Conservation (phyloP, 2,888 invertebrate genomes). For the Eurytoma californica region DNA sequence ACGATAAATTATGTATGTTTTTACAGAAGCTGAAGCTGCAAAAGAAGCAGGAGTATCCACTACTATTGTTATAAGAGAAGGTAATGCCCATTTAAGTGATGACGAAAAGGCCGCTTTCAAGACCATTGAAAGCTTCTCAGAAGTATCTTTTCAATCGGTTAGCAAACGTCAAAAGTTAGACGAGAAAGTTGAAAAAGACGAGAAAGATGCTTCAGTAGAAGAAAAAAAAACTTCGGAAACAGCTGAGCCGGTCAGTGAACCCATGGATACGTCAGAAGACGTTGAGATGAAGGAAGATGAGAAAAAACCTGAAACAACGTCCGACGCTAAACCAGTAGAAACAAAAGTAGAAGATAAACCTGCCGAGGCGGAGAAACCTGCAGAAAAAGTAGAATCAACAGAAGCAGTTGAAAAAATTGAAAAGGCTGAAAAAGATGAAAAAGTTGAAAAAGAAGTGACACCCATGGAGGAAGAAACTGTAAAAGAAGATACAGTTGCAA, state of each 20-base stretch:
- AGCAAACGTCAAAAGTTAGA: constrained; percentile 71
- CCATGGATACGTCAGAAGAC: constrained; percentile 70
- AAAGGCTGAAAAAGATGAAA: constrained; percentile 24
- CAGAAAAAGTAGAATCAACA: constrained; percentile 35
- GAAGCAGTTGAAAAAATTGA: constrained; percentile 37
- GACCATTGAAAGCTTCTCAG: constrained; percentile 80
- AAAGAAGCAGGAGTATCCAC: constrained; percentile 83
- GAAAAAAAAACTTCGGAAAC: constrained; percentile 35
- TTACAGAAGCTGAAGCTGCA: constrained; percentile 90
- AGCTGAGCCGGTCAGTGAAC: constrained; percentile 58
- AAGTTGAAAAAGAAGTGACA: constrained; percentile 52
- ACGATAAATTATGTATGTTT: constrained; percentile 15
- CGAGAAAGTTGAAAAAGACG: constrained; percentile 46
- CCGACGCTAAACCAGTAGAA: constrained; percentile 55
- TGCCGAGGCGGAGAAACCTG: constrained; percentile 36
- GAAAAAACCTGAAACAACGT: constrained; percentile 57
- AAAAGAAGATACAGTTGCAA: constrained; percentile 51
- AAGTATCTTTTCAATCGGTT: constrained; percentile 74
- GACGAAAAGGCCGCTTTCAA: constrained; percentile 78
- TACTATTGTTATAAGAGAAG: constrained; percentile 85
- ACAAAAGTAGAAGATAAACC: constrained; percentile 44
- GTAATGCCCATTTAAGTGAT: constrained; percentile 83
- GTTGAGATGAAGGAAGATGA: constrained; percentile 61
- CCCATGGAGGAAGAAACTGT: constrained; percentile 54
- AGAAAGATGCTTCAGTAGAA: constrained; percentile 46